These are phyloP conservation scores for Leptinotarsa tumamoca DNA, from an alignment of 2,888 invertebrate species.

Conservation along the genomic window DNA sequence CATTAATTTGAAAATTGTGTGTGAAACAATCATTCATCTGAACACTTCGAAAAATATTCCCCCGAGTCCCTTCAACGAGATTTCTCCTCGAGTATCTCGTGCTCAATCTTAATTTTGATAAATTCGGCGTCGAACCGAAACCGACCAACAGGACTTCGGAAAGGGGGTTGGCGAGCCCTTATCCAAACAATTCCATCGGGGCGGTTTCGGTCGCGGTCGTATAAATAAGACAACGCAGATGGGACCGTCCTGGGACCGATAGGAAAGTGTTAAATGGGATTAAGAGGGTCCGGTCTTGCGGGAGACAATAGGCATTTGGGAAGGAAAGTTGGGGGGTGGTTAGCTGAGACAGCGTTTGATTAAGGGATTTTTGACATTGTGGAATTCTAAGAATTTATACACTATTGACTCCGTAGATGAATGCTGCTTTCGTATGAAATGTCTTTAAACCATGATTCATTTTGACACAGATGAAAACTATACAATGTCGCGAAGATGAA, in stretches of 20 bases:
- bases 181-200: conserved; percentile 38
- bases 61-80: neutral
- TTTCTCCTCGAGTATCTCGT: neutral
- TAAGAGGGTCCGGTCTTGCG: conserved; percentile 42
- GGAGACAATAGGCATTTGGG: neutral
- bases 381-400: too few relatives aligned
- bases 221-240: conserved; percentile 57
- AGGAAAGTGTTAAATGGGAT: conserved; percentile 51
- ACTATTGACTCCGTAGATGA: neutral
- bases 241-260: conserved; percentile 48
- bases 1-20: neutral
- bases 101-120: conserved; percentile 22
- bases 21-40: neutral
- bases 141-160: conserved; percentile 5
- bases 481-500: too few relatives aligned
- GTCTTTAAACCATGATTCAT: too few relatives aligned
- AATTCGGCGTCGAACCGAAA: conserved; percentile 22
- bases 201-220: conserved; percentile 48
- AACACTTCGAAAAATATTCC: neutral
- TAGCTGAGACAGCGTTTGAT: neutral
- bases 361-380: neutral
- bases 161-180: conserved; percentile 26
- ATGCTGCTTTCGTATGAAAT: neutral
- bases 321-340: neutral
- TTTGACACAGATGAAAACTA: neutral